Evolutionary conservation across 2,797 vertebrate genomes (phyloP), one percentile per base, ranked within the genome.

Genomic region (Todus mexicanus): DNA sequence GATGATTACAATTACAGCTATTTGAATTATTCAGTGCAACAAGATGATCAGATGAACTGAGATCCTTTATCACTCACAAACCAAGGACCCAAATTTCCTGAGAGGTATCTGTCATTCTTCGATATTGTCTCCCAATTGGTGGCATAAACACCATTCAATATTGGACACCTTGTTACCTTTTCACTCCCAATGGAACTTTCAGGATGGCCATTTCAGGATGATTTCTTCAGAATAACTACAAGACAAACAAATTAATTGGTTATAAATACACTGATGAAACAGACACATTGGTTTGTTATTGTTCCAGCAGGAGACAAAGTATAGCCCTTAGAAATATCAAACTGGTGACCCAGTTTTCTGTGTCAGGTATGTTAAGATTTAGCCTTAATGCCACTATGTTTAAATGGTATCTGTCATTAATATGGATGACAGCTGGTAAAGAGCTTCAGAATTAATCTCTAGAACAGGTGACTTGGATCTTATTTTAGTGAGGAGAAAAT

Each of bases 1-100:
- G 68, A 91, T 90, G 35, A 65, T 84, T 83, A 48, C 65, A 80
- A 83, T 91, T 93, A 65, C 10, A 64, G 37, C 12, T 53, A 18
- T 63, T 60, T 91, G 69, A 95, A 91, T 94, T 91, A 85, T 90
- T 94, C 74, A 74, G 20, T 42, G 64, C 63, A 90, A 78, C 59
- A 84, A 85, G 89, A 51, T 17, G 29, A 82, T 66, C 37, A 86
- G 63, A 84, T 45, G n/a, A 78, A 81, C 37, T 29, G 45, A 87
- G 51, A 11, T 79, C n/a, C 40, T 82, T 86, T 64, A 65, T 90
- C 51, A 53, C 20, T 56, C 45, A 63, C 33, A 82, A 84, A 80
- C 11, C 12, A 31, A 77, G 17, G 23, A 74, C 25, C 5, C 7
- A 12, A 33, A 70, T 94, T 89, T 94, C 35, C 53, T 43, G 38